Evolutionary conservation across 1,140 invertebrate species (phyloP).

Genomic region (Drosophila willistoni): DNA sequence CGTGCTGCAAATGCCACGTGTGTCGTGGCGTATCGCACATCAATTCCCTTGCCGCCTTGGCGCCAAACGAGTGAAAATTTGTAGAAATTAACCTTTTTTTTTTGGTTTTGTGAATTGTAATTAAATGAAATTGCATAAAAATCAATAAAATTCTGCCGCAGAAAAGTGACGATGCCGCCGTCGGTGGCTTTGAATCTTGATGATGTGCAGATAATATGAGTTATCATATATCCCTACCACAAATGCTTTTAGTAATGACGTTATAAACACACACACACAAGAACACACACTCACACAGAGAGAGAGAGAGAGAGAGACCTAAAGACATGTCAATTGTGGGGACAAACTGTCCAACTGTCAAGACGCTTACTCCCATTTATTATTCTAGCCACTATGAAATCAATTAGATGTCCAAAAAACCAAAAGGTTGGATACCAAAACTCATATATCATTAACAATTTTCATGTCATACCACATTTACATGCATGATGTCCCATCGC

Average conservation of each 20-base stretch:
- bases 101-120: slow-evolving; percentile 58
- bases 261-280: slow-evolving; percentile 10
- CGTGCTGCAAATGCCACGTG: slow-evolving; percentile 69
- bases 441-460: slow-evolving; percentile 80
- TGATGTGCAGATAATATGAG: slow-evolving; percentile 35
- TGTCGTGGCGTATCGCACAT: slow-evolving; percentile 29
- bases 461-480: slow-evolving; percentile 71
- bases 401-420: slow-evolving; percentile 62
- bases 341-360: slow-evolving; percentile 58
- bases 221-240: slow-evolving; percentile 1
- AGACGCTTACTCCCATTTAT: slow-evolving; percentile 50
- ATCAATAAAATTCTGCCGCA: slow-evolving; percentile 54
- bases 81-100: slow-evolving; percentile 80
- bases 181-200: slow-evolving; percentile 26
- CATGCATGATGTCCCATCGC: slow-evolving; percentile 44
- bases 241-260: background rate
- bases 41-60: slow-evolving; percentile 51
- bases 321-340: slow-evolving; percentile 22
- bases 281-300: too few relatives aligned
- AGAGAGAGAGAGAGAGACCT: slow-evolving; percentile 4
- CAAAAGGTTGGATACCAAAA: slow-evolving; percentile 39
- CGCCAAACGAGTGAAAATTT: slow-evolving; percentile 76
- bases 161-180: slow-evolving; percentile 22
- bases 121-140: slow-evolving; percentile 81
- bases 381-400: slow-evolving; percentile 54